Conservation (phyloP, 2,113 vertebrate genomes). For the Bos indicus region DNA sequence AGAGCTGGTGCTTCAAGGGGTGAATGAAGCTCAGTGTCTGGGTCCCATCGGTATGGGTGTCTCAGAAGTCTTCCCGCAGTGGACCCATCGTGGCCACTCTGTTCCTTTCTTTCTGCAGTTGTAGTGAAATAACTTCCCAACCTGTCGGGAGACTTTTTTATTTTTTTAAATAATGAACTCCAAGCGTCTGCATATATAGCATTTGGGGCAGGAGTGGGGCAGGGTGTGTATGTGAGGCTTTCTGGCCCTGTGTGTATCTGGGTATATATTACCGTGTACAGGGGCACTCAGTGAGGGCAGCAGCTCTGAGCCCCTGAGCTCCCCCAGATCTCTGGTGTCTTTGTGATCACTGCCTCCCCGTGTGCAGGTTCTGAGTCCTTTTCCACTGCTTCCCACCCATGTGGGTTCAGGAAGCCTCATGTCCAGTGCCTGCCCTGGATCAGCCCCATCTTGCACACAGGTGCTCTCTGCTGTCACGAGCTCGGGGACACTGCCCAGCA, state of each 20-base stretch:
- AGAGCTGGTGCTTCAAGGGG: background rate
- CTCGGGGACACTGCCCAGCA: background rate
- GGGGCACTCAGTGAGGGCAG: background rate
- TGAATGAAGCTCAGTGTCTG: background rate
- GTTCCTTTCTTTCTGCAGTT: background rate
- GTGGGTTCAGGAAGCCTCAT: background rate
- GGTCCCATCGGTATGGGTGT: background rate
- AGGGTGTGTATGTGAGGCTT: background rate
- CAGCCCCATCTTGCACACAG: background rate
- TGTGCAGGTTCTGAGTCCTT: background rate
- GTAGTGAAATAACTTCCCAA: background rate
- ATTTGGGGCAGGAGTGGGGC: background rate
- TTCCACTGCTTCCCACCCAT: background rate
- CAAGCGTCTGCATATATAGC: fast-evolving
- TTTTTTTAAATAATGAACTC: background rate
- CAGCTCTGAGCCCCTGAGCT: background rate
- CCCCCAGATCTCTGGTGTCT: background rate
- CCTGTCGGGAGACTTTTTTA: background rate
- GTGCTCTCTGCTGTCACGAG: background rate
- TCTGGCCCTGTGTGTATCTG: background rate
- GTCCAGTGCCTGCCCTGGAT: background rate
- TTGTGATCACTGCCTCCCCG: background rate
- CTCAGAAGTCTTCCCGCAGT: background rate
- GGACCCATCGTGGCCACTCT: background rate
- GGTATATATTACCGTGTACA: background rate